Evolutionary conservation across 2,797 vertebrate genomes (phyloP), one percentile per base, ranked within the genome.

Genomic region (Cynopterus sphinx): DNA sequence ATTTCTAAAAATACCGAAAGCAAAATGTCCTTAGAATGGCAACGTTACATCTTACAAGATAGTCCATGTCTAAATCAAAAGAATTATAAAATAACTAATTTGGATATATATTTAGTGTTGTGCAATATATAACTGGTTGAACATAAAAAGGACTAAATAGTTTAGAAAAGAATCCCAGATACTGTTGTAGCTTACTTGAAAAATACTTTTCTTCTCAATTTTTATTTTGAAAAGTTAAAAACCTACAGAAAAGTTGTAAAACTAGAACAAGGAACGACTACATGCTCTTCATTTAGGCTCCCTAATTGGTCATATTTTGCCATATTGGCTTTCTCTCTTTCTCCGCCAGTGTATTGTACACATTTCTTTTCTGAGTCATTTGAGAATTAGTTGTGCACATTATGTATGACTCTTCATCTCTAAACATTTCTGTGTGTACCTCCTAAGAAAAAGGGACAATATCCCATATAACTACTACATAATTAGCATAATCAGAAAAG

Each of bases 191-290:
- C 82, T 90, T 87, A 26, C 33, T 41, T 84, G 26, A 87, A 92
- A 71, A 39, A 67, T 5, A 19, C 8, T 51, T 81, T 84, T 73
- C 24, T n/a, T 57, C 17, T 31, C 22, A 71, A 71, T 17, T 57
- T 71, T 84, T 73, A 65, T 73, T 77, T 65, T 78, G 55, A 65
- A 91, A 82, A 49, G 43, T 71, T 74, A 83, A 96, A 92, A 89
- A 63, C 9, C 85, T 84, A 90, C 26, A 63, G n/a, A 79, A 82
- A 59, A 77, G 13, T 36, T 28, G 7, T 61, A 59, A 81, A 90
- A 81, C 61, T 24, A 49, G 39, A 94, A 67, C 15, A 57, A 74
- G 26, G 11, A 67, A 28, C 17, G 71, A n/a, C 8, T 15, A 28
- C n/a, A 16, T 36, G 41, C 16, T 75, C 61, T 63, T 53, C 43